phyloP scores from a whole-genome alignment of 1,140 invertebrate genomes.

The Megalopta genalis region DNA sequence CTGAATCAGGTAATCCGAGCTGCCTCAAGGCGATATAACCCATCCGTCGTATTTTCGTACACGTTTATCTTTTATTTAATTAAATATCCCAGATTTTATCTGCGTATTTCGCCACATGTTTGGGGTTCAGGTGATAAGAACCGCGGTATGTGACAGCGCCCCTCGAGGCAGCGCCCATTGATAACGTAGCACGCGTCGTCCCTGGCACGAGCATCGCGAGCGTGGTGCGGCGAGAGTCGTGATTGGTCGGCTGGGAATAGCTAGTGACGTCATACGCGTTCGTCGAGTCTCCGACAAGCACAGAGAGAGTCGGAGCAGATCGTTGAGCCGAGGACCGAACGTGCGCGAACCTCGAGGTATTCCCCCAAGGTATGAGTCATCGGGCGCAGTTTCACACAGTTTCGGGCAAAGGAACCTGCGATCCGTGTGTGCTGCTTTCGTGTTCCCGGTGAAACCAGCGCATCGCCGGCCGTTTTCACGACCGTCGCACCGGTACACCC shows the following conservation, averaged over 20 bases:
- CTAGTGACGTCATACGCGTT: constrained; percentile 59
- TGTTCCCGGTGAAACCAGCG: constrained; percentile 42
- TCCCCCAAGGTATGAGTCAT: constrained; percentile 77
- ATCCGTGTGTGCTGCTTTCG: constrained; percentile 40
- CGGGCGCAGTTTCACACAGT: constrained; percentile 68
- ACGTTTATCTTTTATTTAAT: no score
- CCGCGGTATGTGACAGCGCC: neutral
- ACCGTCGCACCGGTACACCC: neutral
- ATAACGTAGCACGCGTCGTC: neutral
- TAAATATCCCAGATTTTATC: no score
- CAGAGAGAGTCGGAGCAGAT: constrained; percentile 32
- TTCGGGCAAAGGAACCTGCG: constrained; percentile 60
- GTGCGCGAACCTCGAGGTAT: constrained; percentile 69
- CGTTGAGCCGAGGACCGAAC: constrained; percentile 56
- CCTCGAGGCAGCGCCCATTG: neutral
- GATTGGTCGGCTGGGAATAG: constrained; percentile 61
- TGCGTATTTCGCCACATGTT: no score
- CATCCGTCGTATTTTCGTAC: no score
- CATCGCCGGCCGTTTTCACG: neutral
- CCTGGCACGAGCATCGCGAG: constrained; percentile 33
- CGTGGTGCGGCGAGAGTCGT: neutral
- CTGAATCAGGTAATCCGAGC: no score
- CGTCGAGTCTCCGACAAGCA: constrained; percentile 31
- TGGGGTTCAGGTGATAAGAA: no score
- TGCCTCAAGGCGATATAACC: no score